Evolutionary conservation across 1,140 invertebrate genomes (phyloP).

Genomic region (Meloidogyne hapla): DNA sequence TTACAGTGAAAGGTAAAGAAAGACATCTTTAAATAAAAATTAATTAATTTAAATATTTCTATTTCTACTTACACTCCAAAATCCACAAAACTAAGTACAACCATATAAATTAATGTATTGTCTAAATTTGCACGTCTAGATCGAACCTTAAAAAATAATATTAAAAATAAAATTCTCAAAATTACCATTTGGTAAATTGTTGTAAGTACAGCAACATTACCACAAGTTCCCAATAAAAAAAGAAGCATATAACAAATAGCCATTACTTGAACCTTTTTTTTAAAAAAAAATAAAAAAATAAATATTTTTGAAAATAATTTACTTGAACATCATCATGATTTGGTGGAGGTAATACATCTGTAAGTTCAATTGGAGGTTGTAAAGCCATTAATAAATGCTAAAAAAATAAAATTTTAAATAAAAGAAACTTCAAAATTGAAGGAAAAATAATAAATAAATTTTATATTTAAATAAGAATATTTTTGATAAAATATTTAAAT

Average conservation of each 20-base stretch:
- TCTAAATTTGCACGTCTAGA: slow-evolving; percentile 52
- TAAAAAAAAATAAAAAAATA: slow-evolving; percentile 42
- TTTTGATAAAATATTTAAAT: too few species aligned
- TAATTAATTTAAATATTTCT: neutral
- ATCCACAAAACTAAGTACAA: slow-evolving; percentile 62
- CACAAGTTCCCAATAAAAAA: slow-evolving; percentile 61
- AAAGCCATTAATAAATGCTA: slow-evolving; percentile 46
- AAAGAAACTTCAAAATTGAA: neutral
- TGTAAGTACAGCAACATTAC: slow-evolving; percentile 61
- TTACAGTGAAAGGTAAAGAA: slow-evolving; percentile 61
- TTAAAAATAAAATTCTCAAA: neutral
- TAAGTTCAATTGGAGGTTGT: slow-evolving; percentile 46
- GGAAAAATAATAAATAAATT: neutral
- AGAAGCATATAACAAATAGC: slow-evolving; percentile 59
- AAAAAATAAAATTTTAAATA: slow-evolving; percentile 27
- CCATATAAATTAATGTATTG: slow-evolving; percentile 61
- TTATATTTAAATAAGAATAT: too few species aligned
- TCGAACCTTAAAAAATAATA: slow-evolving; percentile 37
- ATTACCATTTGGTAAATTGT: slow-evolving; percentile 60
- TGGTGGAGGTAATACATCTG: slow-evolving; percentile 61
- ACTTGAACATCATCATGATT: slow-evolving; percentile 56
- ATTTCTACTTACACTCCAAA: slow-evolving; percentile 51
- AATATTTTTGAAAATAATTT: slow-evolving; percentile 35
- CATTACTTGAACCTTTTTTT: slow-evolving; percentile 58
- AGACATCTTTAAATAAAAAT: slow-evolving; percentile 44